A percentile compares a stretch with the other conserved stretches of the same genome.
phyloP scores from a whole-genome alignment of 2,113 vertebrate species.

The Bathybates hornii region DNA sequence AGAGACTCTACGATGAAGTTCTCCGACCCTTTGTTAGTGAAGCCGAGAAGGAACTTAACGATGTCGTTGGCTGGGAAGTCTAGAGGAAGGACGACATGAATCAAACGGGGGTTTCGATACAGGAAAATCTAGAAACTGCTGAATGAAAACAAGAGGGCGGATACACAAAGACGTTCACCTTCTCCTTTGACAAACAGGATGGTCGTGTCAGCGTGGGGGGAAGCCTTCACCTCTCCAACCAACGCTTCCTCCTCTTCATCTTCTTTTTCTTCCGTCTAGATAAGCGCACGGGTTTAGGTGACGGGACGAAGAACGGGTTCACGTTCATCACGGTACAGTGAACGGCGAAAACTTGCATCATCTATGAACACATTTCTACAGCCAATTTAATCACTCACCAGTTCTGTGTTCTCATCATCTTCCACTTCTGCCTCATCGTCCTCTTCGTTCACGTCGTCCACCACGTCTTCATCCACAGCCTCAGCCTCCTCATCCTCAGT shows the following conservation, averaged over 20 bases:
- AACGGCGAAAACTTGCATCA: background rate
- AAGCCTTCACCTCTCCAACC: constrained; percentile 91
- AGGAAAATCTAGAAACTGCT: background rate
- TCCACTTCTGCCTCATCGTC: constrained; percentile 97
- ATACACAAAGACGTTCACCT: constrained; percentile 64
- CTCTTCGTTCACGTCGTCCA: constrained; percentile 89
- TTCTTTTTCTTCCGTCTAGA: constrained; percentile 91
- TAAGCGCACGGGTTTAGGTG: constrained; percentile 13
- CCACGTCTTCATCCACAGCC: constrained; percentile 82
- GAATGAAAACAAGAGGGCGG: background rate
- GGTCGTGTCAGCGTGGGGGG: constrained; percentile 92
- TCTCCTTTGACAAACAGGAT: constrained; percentile 98
- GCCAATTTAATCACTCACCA: constrained; percentile 74
- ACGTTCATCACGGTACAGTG: rapidly evolving
- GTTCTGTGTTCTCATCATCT: constrained; percentile 90
- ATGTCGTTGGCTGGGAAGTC: constrained; percentile 97
- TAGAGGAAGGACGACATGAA: constrained; percentile 16
- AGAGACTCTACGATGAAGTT: constrained; percentile 92
- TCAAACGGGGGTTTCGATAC: background rate
- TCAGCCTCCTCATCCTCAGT: constrained; percentile 94
- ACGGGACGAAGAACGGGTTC: background rate
- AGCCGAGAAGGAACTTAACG: constrained; percentile 96
- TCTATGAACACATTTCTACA: background rate
- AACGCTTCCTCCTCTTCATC: constrained; percentile 81
- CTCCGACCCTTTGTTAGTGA: constrained; percentile 91